Conservation (phyloP, 2,113 vertebrate genomes). For the Lepus americanus region DNA sequence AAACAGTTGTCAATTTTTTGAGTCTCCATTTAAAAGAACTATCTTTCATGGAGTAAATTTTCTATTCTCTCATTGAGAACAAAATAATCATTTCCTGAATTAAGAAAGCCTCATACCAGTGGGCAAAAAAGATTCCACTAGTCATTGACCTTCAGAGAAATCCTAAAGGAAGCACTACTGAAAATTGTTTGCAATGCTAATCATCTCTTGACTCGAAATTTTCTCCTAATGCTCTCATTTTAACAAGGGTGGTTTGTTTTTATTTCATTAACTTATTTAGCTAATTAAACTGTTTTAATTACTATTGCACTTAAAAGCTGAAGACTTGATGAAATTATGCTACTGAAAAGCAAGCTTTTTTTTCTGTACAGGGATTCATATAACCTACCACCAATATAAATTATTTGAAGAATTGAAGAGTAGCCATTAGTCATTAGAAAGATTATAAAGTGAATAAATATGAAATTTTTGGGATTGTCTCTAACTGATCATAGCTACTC, state of each 20-base stretch:
- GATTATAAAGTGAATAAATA: not conserved
- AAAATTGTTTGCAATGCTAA: not conserved
- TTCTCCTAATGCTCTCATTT: not conserved
- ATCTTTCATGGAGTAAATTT: not conserved
- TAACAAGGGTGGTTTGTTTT: not conserved
- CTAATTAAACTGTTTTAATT: not conserved
- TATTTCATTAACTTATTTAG: not conserved
- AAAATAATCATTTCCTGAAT: not conserved
- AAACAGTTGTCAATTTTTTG: not conserved
- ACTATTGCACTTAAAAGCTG: not conserved
- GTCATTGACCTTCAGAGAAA: not conserved
- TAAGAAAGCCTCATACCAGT: not conserved
- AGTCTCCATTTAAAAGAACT: not conserved
- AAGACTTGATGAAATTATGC: not conserved
- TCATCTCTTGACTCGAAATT: not conserved
- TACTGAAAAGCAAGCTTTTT: constrained; percentile 3
- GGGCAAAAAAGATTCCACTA: not conserved
- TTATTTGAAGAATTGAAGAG: constrained; percentile 9
- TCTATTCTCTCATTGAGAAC: not conserved
- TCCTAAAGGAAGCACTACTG: not conserved
- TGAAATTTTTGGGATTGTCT: not conserved
- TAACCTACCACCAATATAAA: not conserved
- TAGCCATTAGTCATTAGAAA: not conserved
- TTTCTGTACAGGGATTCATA: not conserved
- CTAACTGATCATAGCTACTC: not conserved